Percentiles rank a stretch among this genome's conserved stretches.
phyloP scores from a whole-genome alignment of 2,888 invertebrate species.

The Ryuthela nishihirai region DNA sequence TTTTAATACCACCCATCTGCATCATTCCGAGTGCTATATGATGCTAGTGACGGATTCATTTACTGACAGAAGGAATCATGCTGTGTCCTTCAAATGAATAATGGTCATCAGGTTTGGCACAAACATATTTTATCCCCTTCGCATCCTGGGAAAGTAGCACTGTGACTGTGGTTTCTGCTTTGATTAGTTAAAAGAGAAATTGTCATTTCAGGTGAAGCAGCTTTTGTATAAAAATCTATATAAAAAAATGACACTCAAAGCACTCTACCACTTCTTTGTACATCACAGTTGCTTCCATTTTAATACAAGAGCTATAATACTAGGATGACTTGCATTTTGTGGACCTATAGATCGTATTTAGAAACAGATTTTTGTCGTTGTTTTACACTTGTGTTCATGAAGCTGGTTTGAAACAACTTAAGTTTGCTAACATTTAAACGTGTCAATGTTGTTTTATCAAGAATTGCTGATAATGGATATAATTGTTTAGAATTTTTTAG shows the following conservation, averaged over 20 bases:
- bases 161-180: constrained; percentile 16
- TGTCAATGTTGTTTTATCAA: constrained; percentile 15
- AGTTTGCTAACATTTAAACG: constrained; percentile 11
- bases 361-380: constrained; percentile 3
- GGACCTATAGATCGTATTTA: constrained; percentile 7
- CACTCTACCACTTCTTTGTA: constrained; percentile 16
- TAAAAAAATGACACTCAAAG: background rate
- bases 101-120: background rate
- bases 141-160: constrained; percentile 3
- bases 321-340: constrained; percentile 5
- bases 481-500: constrained; percentile 5
- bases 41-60: no score
- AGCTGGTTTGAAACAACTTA: background rate
- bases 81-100: no score
- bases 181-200: constrained; percentile 1
- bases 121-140: background rate
- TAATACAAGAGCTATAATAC: constrained; percentile 12
- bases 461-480: constrained; percentile 10
- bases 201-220: constrained; percentile 1
- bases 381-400: background rate
- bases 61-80: no score
- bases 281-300: constrained; percentile 34
- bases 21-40: constrained; percentile 31
- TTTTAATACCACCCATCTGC: constrained; percentile 18
- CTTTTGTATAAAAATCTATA: constrained; percentile 9